A percentile compares a stretch with the other conserved stretches of the same genome.
These are phyloP conservation scores for Cataglyphis cursor DNA, from an alignment of 2,888 invertebrate species.

Conservation along the genomic window DNA sequence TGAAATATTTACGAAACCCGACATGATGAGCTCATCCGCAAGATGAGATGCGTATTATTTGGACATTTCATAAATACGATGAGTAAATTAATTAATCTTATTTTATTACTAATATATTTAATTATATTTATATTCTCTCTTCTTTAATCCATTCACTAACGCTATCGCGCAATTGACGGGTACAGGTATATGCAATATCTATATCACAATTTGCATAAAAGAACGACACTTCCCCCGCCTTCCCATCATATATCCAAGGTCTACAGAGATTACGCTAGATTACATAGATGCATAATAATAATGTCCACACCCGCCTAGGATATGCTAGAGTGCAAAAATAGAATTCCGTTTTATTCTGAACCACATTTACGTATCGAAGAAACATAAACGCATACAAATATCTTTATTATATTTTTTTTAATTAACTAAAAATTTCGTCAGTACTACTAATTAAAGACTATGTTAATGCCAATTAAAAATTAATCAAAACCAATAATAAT, in stretches of 20 bases:
- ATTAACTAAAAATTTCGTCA: neutral
- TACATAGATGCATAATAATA: neutral
- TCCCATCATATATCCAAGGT: neutral
- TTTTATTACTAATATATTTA: neutral
- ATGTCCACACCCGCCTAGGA: neutral
- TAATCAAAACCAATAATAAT: neutral
- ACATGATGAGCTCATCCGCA: neutral
- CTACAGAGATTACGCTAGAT: neutral
- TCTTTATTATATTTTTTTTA: neutral
- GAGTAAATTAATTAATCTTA: neutral
- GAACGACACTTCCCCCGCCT: too few relatives aligned
- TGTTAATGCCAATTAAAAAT: neutral
- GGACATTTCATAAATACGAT: neutral
- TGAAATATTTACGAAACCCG: conserved; percentile 1
- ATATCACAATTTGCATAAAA: neutral
- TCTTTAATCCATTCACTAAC: neutral
- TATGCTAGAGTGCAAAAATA: neutral
- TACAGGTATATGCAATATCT: neutral
- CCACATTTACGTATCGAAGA: conserved; percentile 26
- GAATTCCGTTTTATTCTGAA: conserved; percentile 28
- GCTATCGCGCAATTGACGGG: neutral
- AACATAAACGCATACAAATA: neutral
- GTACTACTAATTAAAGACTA: neutral
- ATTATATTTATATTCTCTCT: neutral
- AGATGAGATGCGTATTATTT: neutral